Evolutionary conservation across 2,888 invertebrate genomes (phyloP).

Genomic region (Lamellibrachia columna): DNA sequence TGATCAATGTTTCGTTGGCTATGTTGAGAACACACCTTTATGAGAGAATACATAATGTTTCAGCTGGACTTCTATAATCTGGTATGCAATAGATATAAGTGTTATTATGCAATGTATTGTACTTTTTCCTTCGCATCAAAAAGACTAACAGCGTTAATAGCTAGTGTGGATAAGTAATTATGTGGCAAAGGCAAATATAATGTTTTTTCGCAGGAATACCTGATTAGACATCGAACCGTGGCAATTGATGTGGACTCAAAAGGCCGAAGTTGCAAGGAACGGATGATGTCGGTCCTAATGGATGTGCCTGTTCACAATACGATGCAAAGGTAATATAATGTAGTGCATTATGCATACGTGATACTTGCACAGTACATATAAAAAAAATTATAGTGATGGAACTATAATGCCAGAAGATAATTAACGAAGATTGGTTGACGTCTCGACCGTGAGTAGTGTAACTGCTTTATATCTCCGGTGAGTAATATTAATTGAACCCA

Average conservation of each 20-base stretch:
- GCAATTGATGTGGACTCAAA: conserved; percentile 60
- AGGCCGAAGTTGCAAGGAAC: conserved; percentile 59
- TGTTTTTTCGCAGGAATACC: conserved; percentile 48
- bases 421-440: background rate
- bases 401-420: conserved; percentile 11
- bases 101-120: background rate
- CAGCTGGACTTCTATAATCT: background rate
- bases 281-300: conserved; percentile 46
- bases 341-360: background rate
- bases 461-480: background rate
- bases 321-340: background rate
- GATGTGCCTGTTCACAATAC: background rate
- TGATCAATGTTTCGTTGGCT: background rate
- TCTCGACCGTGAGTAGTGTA: background rate
- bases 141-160: background rate
- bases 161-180: background rate
- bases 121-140: background rate
- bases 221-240: conserved; percentile 50
- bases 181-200: background rate
- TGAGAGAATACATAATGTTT: background rate
- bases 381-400: background rate
- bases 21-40: background rate
- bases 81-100: background rate
- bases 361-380: background rate
- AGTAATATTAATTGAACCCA: background rate